phyloP scores from a whole-genome alignment of 2,113 vertebrate genomes.

The Pseudopodoces humilis region DNA sequence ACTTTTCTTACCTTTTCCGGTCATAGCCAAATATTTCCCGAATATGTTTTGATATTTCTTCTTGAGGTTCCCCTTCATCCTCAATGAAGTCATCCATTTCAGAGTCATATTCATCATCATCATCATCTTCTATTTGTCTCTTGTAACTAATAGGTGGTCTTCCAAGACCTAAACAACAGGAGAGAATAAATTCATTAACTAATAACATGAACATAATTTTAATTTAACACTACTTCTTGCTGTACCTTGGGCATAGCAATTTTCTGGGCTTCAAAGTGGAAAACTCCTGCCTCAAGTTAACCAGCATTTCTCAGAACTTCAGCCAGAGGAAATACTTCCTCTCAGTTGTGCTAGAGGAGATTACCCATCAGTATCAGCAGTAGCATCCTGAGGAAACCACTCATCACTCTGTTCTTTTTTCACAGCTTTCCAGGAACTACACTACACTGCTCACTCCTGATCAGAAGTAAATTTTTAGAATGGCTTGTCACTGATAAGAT shows the following conservation, averaged over 20 bases:
- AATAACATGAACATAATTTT: not conserved
- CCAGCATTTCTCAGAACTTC: not conserved
- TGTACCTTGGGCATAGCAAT: not conserved
- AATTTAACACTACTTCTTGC: not conserved
- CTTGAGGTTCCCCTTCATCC: constrained; percentile 87
- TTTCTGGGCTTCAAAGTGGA: not conserved
- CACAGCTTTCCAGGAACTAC: not conserved
- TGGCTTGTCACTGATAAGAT: not conserved
- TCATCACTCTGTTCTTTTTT: not conserved
- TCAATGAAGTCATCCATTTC: constrained; percentile 99
- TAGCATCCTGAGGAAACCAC: not conserved
- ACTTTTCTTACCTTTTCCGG: constrained; percentile 78
- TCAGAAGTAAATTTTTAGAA: not conserved
- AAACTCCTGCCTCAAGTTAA: not conserved
- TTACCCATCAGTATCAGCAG: not conserved
- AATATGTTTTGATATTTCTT: constrained; percentile 95
- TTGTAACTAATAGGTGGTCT: constrained; percentile 80
- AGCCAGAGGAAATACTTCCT: not conserved
- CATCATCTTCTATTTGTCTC: constrained; percentile 83
- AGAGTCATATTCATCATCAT: constrained; percentile 91
- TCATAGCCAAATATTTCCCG: constrained; percentile 98
- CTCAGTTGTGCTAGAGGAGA: not conserved
- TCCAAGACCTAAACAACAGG: constrained; percentile 66
- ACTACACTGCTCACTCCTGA: not conserved
- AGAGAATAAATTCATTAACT: not conserved